These are phyloP conservation scores for Taenaris catops DNA, from an alignment of 2,888 invertebrate species.

Conservation along the genomic window DNA sequence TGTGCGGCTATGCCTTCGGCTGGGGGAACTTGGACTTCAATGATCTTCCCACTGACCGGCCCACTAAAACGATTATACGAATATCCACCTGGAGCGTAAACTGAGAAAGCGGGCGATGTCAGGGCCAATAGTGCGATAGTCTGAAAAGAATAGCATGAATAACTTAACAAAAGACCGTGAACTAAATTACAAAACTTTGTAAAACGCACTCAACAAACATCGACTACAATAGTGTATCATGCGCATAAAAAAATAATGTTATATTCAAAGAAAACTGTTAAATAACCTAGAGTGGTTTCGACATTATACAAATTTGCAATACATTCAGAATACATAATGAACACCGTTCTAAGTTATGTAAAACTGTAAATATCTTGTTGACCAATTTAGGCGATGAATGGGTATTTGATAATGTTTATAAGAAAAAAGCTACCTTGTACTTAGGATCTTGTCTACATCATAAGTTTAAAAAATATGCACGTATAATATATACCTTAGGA, in stretches of 20 bases:
- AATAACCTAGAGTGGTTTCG: background rate
- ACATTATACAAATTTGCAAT: no score
- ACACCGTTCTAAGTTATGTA: no score
- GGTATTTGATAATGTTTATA: no score
- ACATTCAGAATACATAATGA: no score
- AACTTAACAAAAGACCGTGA: constrained; percentile 7
- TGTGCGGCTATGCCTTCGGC: constrained; percentile 59
- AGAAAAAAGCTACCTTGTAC: no score
- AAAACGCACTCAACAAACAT: no score
- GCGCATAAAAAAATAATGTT: background rate
- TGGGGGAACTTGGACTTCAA: constrained; percentile 76
- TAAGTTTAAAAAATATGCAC: no score
- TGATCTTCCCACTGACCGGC: constrained; percentile 84
- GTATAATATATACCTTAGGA: no score
- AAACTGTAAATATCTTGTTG: no score
- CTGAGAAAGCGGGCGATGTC: constrained; percentile 39
- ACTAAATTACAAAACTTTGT: constrained; percentile 19
- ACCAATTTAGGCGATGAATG: no score
- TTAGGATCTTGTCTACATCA: no score
- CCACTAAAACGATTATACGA: constrained; percentile 87
- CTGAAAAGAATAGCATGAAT: constrained; percentile 36
- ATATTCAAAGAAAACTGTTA: background rate
- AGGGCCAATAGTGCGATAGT: constrained; percentile 41
- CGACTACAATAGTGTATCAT: no score
- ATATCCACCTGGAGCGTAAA: constrained; percentile 75